phyloP scores from a whole-genome alignment of 2,888 invertebrate genomes.

The Subacronicta megacephala region DNA sequence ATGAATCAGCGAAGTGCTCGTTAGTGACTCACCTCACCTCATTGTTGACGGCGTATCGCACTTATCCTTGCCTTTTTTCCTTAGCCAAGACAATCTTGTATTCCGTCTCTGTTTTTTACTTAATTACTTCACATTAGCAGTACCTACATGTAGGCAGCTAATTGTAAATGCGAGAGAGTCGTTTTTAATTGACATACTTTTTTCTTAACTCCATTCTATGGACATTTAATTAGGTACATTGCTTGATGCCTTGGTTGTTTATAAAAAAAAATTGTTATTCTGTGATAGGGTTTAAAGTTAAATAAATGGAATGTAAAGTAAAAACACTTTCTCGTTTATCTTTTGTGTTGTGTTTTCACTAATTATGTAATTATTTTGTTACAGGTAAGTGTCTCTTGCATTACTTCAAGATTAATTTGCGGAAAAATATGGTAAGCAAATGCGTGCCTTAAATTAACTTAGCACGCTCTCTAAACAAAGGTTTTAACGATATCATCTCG shows the following conservation, averaged over 20 bases:
- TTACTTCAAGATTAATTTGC: constrained; percentile 34
- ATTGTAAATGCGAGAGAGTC: constrained; percentile 32
- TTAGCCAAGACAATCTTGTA: constrained; percentile 40
- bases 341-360: constrained; percentile 45
- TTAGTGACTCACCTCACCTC: constrained; percentile 73
- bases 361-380: constrained; percentile 66
- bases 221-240: constrained; percentile 39
- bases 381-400: constrained; percentile 74
- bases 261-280: constrained; percentile 14
- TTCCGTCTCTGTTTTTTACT: constrained; percentile 25
- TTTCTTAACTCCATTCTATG: constrained; percentile 8
- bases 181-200: constrained; percentile 42
- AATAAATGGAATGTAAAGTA: constrained; percentile 17
- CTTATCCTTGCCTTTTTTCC: constrained; percentile 47
- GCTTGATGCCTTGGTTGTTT: constrained; percentile 16
- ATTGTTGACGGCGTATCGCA: constrained; percentile 49
- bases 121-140: constrained; percentile 24
- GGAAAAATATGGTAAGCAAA: constrained; percentile 46
- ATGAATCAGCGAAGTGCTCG: constrained; percentile 76
- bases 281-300: constrained; percentile 16
- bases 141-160: constrained; percentile 18
- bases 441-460: constrained; percentile 17
- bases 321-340: constrained; percentile 40
- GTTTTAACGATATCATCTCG: constrained; percentile 49
- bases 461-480: constrained; percentile 61